phyloP scores from a whole-genome alignment of 2,797 vertebrate genomes.

The Phalloptychus januarius region DNA sequence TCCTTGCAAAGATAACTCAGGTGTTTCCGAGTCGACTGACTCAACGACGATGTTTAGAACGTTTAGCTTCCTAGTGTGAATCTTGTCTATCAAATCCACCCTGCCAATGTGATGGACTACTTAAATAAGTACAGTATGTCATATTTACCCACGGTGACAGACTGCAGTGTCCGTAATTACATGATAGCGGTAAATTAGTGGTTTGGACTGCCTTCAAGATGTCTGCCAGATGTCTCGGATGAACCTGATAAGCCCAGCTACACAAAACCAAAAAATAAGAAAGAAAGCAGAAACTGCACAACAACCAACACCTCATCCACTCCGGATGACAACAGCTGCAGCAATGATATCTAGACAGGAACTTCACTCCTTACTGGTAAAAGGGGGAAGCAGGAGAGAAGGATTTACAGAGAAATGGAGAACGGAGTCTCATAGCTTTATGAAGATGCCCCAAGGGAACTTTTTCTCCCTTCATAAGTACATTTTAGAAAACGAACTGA shows the following conservation, averaged over 20 bases:
- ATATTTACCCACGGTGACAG: slow-evolving; percentile 1
- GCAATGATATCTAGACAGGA: slow-evolving; percentile 47
- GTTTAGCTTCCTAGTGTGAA: not conserved
- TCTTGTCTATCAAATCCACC: not conserved
- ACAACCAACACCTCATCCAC: slow-evolving; percentile 51
- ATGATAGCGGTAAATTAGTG: slow-evolving; percentile 38
- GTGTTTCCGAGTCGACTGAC: not conserved
- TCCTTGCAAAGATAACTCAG: too few species aligned
- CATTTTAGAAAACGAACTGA: slow-evolving; percentile 51
- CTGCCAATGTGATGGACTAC: not conserved
- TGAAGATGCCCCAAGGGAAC: slow-evolving; percentile 38
- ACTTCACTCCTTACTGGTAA: slow-evolving; percentile 45
- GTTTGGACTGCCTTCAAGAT: slow-evolving; percentile 33
- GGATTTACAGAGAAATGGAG: slow-evolving; percentile 5
- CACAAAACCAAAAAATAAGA: slow-evolving; percentile 46
- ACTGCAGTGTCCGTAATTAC: slow-evolving; percentile 6
- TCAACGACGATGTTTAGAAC: not conserved
- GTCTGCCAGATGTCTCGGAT: slow-evolving; percentile 10
- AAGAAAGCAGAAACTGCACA: slow-evolving; percentile 35
- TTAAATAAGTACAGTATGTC: not conserved
- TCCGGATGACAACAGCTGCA: slow-evolving; percentile 28
- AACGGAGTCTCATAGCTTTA: slow-evolving; percentile 26
- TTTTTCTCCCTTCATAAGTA: slow-evolving; percentile 54
- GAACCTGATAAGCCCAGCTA: slow-evolving; percentile 40
- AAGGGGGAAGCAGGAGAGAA: slow-evolving; percentile 1